Conservation (phyloP, 37 sponge, comb jelly and placozoan genomes). For the Tethya wilhelma region DNA sequence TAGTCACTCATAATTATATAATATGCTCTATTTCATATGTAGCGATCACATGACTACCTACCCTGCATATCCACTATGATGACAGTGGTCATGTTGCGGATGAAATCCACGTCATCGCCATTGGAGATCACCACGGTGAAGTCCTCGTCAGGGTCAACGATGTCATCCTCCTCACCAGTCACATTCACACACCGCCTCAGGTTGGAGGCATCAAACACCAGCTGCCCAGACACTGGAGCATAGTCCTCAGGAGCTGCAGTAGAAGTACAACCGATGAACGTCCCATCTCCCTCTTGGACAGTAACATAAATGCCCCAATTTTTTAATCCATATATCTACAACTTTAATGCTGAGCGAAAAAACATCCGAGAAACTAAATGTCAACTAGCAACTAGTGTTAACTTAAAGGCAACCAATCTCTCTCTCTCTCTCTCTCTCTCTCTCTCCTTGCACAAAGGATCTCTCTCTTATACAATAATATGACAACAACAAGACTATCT, state of each 20-base stretch:
- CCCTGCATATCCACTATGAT: constrained; percentile 10
- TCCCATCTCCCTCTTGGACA: not conserved
- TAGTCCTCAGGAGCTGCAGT: constrained; percentile 20
- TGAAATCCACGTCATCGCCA: not conserved
- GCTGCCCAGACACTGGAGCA: not conserved
- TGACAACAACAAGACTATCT: too few species aligned
- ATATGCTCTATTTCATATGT: not conserved
- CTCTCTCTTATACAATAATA: too few species aligned
- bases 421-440: too few species aligned
- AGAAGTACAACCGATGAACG: too few species aligned
- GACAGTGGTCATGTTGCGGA: not conserved
- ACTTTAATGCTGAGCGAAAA: not conserved
- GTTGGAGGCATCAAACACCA: constrained; percentile 1
- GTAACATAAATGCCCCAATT: not conserved
- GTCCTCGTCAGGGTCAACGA: not conserved
- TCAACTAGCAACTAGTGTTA: not conserved
- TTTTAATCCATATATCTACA: not conserved
- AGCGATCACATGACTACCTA: not conserved
- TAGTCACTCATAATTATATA: not conserved
- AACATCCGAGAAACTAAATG: not conserved
- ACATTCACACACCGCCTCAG: not conserved
- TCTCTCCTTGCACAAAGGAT: too few species aligned
- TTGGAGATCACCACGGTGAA: constrained; percentile 3
- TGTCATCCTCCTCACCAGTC: not conserved
- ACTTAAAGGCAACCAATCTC: not conserved